Evolutionary conservation across 2,113 vertebrate species (phyloP), one percentile per base, ranked within the genome.

Genomic region (Actenoides lindsayi): DNA sequence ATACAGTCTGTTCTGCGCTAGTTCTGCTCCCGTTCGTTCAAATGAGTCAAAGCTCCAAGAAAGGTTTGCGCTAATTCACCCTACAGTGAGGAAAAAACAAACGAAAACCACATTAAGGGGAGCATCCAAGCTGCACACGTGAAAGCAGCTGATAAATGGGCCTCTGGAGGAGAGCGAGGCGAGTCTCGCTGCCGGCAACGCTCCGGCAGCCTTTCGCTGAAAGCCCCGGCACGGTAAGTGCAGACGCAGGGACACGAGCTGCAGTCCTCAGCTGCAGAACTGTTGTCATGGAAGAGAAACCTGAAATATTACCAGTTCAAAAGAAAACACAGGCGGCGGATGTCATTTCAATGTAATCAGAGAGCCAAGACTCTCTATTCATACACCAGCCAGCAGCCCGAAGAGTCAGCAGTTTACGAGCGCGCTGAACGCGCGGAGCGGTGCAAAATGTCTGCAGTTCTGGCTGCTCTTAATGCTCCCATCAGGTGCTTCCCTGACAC

Each of bases 161-260:
- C 10, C 18, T 90, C 80, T 92, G 86, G 76, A 21, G 42, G 8
- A 30, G 0, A 0, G 8, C 76, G 60, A 20, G 21, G 44, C 0
- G 10, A 41, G 35, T 12, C 83, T 10, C 39, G 30, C 35, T 33
- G 41, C n/a, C 37, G 21, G 70, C 1, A 30, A 16, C 0, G 2
- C 71, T 48, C 44, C 0, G 0, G 31, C 0, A 0, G 30, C 5
- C 25, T 4, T 39, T 44, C 46, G 63, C 15, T 11, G 31, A 42
- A 51, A 65, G 21, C 6, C 54, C 11, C 10, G 1, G 1, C 39
- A 5, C 0, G 9, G 54, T 28, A 50, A 20, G 16, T 1, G 2
- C 56, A n/a, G 75, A 21, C 0, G 5, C 59, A 33, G 54, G 59
- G 62, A 54, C 41, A 25, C 0, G 3, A 7, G 48, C 37, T 48